phyloP scores from a whole-genome alignment of 2,888 invertebrate species.

The Pardosa pseudoannulata region DNA sequence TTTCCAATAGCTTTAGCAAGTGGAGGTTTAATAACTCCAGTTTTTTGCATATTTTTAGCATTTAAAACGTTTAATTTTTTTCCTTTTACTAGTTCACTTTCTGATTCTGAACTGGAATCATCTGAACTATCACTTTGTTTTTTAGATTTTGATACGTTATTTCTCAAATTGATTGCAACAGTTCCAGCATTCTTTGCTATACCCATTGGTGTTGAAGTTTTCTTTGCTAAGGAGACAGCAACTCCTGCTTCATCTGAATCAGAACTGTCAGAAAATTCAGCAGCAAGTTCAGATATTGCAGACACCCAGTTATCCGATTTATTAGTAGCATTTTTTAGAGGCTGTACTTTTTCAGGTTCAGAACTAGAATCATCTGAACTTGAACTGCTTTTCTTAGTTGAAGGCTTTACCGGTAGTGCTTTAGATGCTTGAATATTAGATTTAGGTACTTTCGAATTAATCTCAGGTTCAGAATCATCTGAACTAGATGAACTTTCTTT shows the following conservation, averaged over 20 bases:
- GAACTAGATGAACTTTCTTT: neutral
- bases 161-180: neutral
- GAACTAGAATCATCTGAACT: constrained; percentile 67
- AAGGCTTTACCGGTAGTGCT: too few species aligned
- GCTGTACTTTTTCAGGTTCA: neutral
- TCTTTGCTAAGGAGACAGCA: constrained; percentile 48
- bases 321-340: neutral
- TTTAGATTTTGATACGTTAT: neutral
- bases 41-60: neutral
- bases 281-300: constrained; percentile 34
- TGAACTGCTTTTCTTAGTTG: constrained; percentile 10
- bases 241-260: constrained; percentile 45
- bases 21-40: neutral
- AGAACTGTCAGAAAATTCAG: constrained; percentile 21
- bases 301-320: neutral
- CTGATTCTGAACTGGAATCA: constrained; percentile 54
- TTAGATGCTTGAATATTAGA: too few species aligned
- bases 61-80: neutral
- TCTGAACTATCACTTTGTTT: constrained; percentile 30
- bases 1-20: neutral
- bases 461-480: neutral
- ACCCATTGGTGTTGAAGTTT: neutral
- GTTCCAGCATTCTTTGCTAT: neutral
- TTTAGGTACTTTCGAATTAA: too few species aligned
- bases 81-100: neutral